A percentile compares a stretch with the other conserved stretches of the same genome.
These are phyloP conservation scores for Diplodus puntazzo DNA, from an alignment of 2,797 vertebrate genomes.

Conservation along the genomic window DNA sequence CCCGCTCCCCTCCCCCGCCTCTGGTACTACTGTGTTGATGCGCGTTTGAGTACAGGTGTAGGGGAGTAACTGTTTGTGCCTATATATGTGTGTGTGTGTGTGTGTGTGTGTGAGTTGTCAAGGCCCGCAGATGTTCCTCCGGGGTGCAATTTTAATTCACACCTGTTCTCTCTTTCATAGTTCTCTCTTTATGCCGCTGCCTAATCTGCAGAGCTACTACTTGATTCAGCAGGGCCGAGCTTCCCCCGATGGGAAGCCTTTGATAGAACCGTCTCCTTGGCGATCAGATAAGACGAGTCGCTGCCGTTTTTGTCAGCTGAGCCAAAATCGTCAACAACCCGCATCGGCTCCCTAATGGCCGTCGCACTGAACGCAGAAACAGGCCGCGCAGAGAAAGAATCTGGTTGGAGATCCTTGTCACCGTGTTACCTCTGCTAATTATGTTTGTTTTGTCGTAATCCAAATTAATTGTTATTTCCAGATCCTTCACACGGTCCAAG, in stretches of 20 bases:
- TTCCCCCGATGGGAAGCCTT: conserved; percentile 62
- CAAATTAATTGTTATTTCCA: conserved; percentile 41
- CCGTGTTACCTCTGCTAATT: conserved; percentile 22
- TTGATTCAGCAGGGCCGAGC: conserved; percentile 76
- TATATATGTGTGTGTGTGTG: background rate
- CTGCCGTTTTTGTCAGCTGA: conserved; percentile 52
- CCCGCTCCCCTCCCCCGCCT: conserved; percentile 14
- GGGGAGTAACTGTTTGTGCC: background rate
- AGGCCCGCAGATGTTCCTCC: conserved; percentile 59
- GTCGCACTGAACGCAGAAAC: conserved; percentile 19
- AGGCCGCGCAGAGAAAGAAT: conserved; percentile 26
- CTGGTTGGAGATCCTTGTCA: conserved; percentile 26
- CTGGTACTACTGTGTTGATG: conserved; percentile 5
- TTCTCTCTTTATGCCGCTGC: conserved; percentile 68
- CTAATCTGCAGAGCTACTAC: conserved; percentile 75
- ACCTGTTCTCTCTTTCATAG: conserved; percentile 72
- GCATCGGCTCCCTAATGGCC: conserved; percentile 44
- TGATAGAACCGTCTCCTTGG: conserved; percentile 76
- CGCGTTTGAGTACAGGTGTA: conserved; percentile 6
- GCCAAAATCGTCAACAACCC: conserved; percentile 43
- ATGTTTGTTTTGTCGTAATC: conserved; percentile 36
- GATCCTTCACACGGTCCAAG: conserved; percentile 9
- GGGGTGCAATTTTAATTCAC: conserved; percentile 70
- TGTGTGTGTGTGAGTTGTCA: conserved; percentile 43
- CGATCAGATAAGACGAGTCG: conserved; percentile 72